Conservation (phyloP, 2,797 vertebrate species). For the Eidolon dupreanum region DNA sequence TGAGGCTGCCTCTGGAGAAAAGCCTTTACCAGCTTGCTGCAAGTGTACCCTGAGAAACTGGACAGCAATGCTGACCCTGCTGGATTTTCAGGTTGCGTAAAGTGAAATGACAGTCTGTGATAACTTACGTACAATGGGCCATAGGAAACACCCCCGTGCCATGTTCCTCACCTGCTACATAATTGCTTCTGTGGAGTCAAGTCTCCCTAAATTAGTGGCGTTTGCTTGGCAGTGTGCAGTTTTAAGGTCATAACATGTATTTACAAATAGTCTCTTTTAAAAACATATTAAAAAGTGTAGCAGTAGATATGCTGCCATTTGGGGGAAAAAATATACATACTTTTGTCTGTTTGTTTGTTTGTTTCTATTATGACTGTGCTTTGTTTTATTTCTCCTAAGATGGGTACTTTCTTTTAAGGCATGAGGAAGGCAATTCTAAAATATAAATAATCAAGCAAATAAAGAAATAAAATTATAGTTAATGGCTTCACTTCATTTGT, state of each 20-base stretch:
- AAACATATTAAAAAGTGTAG: background rate
- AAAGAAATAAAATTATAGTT: constrained; percentile 27
- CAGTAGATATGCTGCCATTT: background rate
- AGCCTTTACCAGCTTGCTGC: background rate
- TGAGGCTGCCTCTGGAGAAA: background rate
- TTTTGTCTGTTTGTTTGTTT: background rate
- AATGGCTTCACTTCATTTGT: constrained; percentile 15
- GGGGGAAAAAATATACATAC: background rate
- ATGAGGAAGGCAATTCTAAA: background rate
- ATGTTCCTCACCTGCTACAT: background rate
- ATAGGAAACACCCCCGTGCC: background rate
- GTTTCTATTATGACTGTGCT: background rate
- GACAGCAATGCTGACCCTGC: fast-evolving
- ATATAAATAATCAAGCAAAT: background rate
- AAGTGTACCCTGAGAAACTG: no score
- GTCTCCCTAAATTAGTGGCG: background rate
- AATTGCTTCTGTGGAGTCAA: background rate
- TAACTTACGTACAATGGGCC: background rate
- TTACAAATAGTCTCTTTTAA: background rate
- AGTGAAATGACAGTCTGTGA: background rate
- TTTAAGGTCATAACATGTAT: background rate
- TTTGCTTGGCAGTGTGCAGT: background rate
- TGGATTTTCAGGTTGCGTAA: background rate
- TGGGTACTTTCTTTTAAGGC: background rate
- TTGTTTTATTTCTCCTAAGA: background rate